Evolutionary conservation across 2,888 invertebrate species (phyloP), one percentile per base, ranked within the genome.

Genomic region (Sinelater perroti): DNA sequence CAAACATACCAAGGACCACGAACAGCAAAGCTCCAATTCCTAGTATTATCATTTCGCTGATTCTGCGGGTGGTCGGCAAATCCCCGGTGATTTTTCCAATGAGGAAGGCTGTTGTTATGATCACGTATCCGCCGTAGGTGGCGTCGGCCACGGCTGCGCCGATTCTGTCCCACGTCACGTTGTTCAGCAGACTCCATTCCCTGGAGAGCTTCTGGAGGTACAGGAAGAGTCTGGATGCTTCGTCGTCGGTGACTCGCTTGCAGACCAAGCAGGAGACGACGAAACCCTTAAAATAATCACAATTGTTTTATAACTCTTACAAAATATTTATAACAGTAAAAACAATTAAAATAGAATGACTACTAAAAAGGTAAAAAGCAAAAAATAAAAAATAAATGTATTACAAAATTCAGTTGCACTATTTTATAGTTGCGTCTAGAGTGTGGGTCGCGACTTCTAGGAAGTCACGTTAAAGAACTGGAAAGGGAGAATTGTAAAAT

Each of bases 111-210:
- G 84, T 80, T 6, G 87, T 88, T 66, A 90, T 87, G 63, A 90
- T 86, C 68, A 86, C 80, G 78, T 89, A 90, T 65, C 85, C 86
- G 65, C 87, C 87, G 71, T 86, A 87, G 13, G 86, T 81, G 42
- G 87, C 83, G 64, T 87, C 86, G 1, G 86, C 87, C 60, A 87
- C 85, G 21, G 87, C 82, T 8, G 86, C 83, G 0, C 89, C 89
- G 28, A 87, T 82, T 17, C 83, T 81, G 70, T 87, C 87, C 88
- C 89, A 89, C 0, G 89, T 89, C 63, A 90, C 84, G 38, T 87
- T 90, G 67, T 85, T 88, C 61, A 89, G 80, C 20, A 89, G 81
- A 24, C 87, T 86, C 90, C 90, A 90, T 78, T 90, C 89, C 36
- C 87, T 79, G 18, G 89, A 89, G 56, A 87, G 75, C 78, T 88